Conservation (phyloP, 1,140 invertebrate species). For the Oscheius sp. region DNA sequence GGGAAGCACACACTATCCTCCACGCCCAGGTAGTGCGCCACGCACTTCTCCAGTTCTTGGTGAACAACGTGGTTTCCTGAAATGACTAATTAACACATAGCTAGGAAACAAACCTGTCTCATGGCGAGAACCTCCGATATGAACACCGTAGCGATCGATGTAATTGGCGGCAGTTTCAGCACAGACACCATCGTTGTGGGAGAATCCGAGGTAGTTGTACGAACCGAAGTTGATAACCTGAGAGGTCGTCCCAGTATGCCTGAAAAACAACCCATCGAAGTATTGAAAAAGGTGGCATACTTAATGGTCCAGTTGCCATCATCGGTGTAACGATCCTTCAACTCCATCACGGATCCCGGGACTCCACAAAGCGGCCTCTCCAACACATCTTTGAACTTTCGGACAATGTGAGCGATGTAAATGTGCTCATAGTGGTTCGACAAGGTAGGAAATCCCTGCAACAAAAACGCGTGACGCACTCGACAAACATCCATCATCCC, state of each 20-base stretch:
- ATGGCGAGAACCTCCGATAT: slow-evolving; percentile 61
- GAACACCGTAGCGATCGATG: slow-evolving; percentile 63
- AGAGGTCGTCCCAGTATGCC: slow-evolving; percentile 61
- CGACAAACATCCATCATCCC: background rate
- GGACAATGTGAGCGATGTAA: slow-evolving; percentile 26
- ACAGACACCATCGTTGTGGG: slow-evolving; percentile 65
- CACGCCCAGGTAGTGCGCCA: slow-evolving; percentile 83
- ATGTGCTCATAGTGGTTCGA: slow-evolving; percentile 16
- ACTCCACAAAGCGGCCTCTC: slow-evolving; percentile 55
- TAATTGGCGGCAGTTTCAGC: slow-evolving; percentile 60
- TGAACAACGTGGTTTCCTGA: slow-evolving; percentile 68
- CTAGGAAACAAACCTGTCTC: slow-evolving; percentile 61
- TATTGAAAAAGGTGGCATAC: slow-evolving; percentile 25
- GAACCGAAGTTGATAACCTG: slow-evolving; percentile 67
- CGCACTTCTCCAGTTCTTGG: slow-evolving; percentile 76
- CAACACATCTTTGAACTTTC: slow-evolving; percentile 63
- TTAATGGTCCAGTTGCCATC: slow-evolving; percentile 59
- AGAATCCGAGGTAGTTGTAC: slow-evolving; percentile 69
- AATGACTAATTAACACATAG: background rate
- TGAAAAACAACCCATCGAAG: slow-evolving; percentile 31
- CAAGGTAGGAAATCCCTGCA: slow-evolving; percentile 16
- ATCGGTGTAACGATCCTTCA: slow-evolving; percentile 48
- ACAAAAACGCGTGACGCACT: background rate
- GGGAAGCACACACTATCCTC: slow-evolving; percentile 91
- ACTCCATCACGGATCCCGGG: slow-evolving; percentile 44